Base-by-base conservation (phyloP, 2,888 invertebrate species). In the Eupeodes latifasciatus region DNA sequence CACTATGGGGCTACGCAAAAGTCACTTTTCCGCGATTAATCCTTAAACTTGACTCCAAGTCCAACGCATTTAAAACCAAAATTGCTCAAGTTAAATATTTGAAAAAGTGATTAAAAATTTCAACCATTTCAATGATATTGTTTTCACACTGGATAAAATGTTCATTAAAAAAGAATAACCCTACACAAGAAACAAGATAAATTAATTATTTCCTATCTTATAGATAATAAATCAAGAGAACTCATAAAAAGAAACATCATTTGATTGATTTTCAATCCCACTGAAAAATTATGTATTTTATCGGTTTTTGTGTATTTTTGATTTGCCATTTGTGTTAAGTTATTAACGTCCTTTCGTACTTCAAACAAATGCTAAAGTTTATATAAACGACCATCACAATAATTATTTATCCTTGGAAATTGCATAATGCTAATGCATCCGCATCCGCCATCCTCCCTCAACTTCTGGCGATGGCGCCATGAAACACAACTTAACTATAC, bases 401-500 rank as follows among this genome's bases (percentile, higher is more conserved):
- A 44, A 44, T 64, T 47, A 49, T 66, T 49, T 64, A 64, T 64
- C 47, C 36, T 53, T 36, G 62, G 59, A 49, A 10, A 55, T 80
- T 62, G 71, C 71, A 64, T 79, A 71, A 79, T 27, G 12, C 34
- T 19, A 7, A 44, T 80, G 71, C 53, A 59, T 27, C 57, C 40
- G 40, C 40, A 5, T 40, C 40, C 9, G 47, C 34, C 49, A 66
- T 66, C 40, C 49, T 36, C 78, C 51, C 72, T 67, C 79, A 59
- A 67, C 47, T 3, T 2, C 2, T 3, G 27, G 27, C 27, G 27
- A 1, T 84, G 83, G 83, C 83, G 79, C 83, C 83, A 84, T 44
- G 19, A 79, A 66, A 64, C 67, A 69, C 51, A 51, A 72, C 66
- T 59, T 2, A 27, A 27, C 27, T 27, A 27, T 27, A 27, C 27